These are phyloP conservation scores for Artibeus lituratus DNA, from an alignment of 2,797 vertebrate genomes.

Conservation along the genomic window DNA sequence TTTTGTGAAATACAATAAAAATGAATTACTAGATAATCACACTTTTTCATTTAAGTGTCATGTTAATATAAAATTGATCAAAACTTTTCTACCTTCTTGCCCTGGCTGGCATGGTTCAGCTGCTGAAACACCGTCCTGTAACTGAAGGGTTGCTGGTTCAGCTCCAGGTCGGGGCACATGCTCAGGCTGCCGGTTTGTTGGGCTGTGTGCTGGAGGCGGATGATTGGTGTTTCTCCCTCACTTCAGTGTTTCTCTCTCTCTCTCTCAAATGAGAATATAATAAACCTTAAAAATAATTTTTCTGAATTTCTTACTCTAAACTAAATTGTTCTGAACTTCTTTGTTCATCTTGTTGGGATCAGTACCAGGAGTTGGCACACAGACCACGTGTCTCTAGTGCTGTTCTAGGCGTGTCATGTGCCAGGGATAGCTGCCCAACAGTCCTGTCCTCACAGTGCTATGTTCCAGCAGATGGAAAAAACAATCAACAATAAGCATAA, in stretches of 20 bases:
- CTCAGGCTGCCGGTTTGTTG: too few relatives aligned
- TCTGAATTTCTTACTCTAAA: constrained; percentile 10
- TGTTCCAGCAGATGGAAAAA: neutral
- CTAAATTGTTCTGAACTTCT: neutral
- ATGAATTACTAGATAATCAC: neutral
- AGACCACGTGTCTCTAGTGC: neutral
- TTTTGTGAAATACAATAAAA: constrained; percentile 27
- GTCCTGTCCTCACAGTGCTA: neutral
- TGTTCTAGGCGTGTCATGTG: neutral
- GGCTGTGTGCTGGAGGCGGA: too few relatives aligned
- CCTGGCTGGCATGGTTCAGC: too few relatives aligned
- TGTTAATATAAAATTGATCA: neutral
- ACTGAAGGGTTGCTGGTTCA: too few relatives aligned
- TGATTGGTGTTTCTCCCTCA: too few relatives aligned
- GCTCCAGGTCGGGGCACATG: too few relatives aligned
- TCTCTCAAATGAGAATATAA: too few relatives aligned
- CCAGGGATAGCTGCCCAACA: neutral
- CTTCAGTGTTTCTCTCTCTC: too few relatives aligned
- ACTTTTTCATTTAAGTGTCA: neutral
- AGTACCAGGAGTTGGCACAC: neutral
- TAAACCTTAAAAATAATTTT: neutral
- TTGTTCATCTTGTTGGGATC: neutral
- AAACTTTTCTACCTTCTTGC: neutral
- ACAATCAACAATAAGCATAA: neutral
- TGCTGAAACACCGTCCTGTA: too few relatives aligned